These are phyloP conservation scores for Myrmophylax atrothorax DNA, from an alignment of 2,113 vertebrate genomes.

Conservation along the genomic window DNA sequence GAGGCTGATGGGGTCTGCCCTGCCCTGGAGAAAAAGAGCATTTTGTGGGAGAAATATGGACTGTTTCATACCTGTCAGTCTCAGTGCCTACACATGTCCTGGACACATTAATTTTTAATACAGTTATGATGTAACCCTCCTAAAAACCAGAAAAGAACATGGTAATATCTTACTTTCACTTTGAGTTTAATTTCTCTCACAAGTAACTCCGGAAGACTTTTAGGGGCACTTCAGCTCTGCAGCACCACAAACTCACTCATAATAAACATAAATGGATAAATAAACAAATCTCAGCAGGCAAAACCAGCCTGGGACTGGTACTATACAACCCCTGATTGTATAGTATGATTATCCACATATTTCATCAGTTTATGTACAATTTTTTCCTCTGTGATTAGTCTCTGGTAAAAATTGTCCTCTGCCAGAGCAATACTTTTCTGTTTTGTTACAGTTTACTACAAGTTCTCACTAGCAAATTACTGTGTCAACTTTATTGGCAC, in stretches of 20 bases:
- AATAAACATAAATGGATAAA: not conserved
- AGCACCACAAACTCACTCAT: not conserved
- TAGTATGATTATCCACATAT: not conserved
- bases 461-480: not conserved
- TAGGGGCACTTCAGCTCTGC: not conserved
- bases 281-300: not conserved
- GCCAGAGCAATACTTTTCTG: not conserved
- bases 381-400: not conserved
- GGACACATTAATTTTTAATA: not conserved
- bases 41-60: not conserved
- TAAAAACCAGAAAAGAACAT: not conserved
- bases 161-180: not conserved
- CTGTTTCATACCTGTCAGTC: rapidly evolving
- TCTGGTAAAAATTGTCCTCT: not conserved
- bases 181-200: not conserved
- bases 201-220: not conserved
- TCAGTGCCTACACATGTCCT: not conserved
- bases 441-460: not conserved
- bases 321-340: not conserved
- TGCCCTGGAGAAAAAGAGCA: not conserved
- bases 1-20: not conserved
- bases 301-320: not conserved
- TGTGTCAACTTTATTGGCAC: conserved; percentile 4
- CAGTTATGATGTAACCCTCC: not conserved
- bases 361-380: not conserved